Conservation (phyloP, 2,113 vertebrate species). For the Hemiprocne comata region DNA sequence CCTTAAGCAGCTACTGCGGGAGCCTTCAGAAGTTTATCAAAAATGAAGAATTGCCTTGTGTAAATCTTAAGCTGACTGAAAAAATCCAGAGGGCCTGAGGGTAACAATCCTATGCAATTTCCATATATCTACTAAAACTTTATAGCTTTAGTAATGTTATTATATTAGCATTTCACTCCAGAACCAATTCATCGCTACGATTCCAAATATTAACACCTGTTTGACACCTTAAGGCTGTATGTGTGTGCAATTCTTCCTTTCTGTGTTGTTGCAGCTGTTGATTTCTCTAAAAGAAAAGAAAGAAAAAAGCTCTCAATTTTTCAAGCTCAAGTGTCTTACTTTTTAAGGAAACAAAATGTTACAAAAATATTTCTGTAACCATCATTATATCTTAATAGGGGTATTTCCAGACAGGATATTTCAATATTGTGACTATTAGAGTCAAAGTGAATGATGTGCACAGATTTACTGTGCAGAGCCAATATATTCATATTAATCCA, state of each 20-base stretch:
- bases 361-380: not conserved
- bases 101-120: slow-evolving; percentile 79
- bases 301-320: not conserved
- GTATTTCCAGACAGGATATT: not conserved
- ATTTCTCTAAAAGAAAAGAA: not conserved
- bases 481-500: slow-evolving; percentile 12
- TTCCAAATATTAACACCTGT: slow-evolving; percentile 74
- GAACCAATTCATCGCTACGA: slow-evolving; percentile 55
- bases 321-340: not conserved
- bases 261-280: not conserved
- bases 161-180: slow-evolving; percentile 71
- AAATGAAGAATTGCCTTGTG: slow-evolving; percentile 88
- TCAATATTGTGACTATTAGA: slow-evolving; percentile 1
- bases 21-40: slow-evolving; percentile 89
- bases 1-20: slow-evolving; percentile 86
- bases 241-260: not conserved
- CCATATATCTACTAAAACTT: slow-evolving; percentile 79
- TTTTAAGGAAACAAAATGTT: not conserved
- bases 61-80: slow-evolving; percentile 84
- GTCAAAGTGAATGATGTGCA: not conserved
- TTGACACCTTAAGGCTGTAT: slow-evolving; percentile 39
- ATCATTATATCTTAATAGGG: not conserved
- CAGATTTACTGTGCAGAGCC: not conserved
- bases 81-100: slow-evolving; percentile 77
- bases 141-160: slow-evolving; percentile 70